Conservation (phyloP, 1,140 invertebrate species). For the Armadillidium nasatum region DNA sequence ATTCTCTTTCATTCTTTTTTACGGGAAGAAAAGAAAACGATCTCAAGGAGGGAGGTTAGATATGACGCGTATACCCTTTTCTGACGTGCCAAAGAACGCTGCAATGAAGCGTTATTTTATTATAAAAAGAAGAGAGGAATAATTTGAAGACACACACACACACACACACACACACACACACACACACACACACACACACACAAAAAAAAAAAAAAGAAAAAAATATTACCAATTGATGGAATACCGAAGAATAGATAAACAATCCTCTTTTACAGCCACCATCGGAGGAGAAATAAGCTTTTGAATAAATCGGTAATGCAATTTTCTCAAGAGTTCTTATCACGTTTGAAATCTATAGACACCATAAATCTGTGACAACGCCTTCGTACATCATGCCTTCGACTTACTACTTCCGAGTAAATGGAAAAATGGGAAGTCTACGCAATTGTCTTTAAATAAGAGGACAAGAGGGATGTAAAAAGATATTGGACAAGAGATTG, state of each 20-base stretch:
- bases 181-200: background rate
- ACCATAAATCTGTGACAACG: background rate
- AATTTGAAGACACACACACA: too few relatives aligned
- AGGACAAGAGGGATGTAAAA: too few relatives aligned
- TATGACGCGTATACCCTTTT: background rate
- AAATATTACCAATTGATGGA: slow-evolving; percentile 8
- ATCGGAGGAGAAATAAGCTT: background rate
- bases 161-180: background rate
- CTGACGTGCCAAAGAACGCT: too few relatives aligned
- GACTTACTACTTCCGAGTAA: slow-evolving; percentile 12
- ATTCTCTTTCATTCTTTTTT: background rate
- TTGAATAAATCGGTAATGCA: slow-evolving; percentile 13
- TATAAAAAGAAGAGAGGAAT: too few relatives aligned
- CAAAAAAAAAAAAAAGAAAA: background rate
- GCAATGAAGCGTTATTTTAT: too few relatives aligned
- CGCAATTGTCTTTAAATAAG: background rate
- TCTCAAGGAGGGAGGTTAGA: background rate
- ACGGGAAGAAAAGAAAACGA: background rate
- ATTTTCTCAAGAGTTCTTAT: background rate
- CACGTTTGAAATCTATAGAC: background rate
- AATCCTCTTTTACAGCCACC: background rate
- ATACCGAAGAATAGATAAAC: slow-evolving; percentile 6
- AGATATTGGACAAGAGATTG: too few relatives aligned
- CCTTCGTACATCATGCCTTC: background rate
- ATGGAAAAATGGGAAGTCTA: background rate